phyloP scores from a whole-genome alignment of 2,888 invertebrate genomes.

The Xylota segnis region DNA sequence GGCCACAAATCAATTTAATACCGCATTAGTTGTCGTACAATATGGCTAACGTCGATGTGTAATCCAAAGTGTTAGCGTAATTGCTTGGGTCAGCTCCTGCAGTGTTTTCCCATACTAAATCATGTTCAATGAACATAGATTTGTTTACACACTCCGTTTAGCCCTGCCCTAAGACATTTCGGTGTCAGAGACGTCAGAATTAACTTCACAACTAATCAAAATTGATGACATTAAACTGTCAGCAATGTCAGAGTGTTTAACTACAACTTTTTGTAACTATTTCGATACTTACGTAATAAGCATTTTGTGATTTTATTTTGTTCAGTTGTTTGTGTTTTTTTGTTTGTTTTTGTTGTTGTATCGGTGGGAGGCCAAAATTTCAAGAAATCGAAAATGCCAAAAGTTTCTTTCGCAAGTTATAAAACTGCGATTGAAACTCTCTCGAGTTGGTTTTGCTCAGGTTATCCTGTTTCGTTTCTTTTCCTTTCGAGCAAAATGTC shows the following conservation, averaged over 20 bases:
- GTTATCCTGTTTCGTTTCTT: constrained; percentile 56
- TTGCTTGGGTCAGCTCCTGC: constrained; percentile 9
- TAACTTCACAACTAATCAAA: not conserved
- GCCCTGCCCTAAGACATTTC: not conserved
- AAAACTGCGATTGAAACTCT: constrained; percentile 74
- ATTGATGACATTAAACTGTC: not conserved
- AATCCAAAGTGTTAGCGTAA: not conserved
- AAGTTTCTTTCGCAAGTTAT: constrained; percentile 71
- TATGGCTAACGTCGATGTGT: not conserved
- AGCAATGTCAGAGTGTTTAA: not conserved
- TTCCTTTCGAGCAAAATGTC: constrained; percentile 49
- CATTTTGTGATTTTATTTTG: constrained; percentile 42
- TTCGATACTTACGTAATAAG: constrained; percentile 66
- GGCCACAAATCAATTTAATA: not conserved
- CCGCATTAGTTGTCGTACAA: not conserved
- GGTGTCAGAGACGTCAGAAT: not conserved
- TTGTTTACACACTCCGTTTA: constrained; percentile 5
- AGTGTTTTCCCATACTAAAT: not conserved
- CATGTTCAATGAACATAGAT: not conserved
- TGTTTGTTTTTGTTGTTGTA: constrained; percentile 31
- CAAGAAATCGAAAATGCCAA: constrained; percentile 20
- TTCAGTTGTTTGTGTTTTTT: not conserved
- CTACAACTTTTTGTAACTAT: not conserved
- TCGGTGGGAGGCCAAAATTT: constrained; percentile 37
- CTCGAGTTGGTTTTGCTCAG: constrained; percentile 17